Evolutionary conservation across 2,797 vertebrate species (phyloP), one percentile per base, ranked within the genome.

Genomic region (Florisuga fusca): DNA sequence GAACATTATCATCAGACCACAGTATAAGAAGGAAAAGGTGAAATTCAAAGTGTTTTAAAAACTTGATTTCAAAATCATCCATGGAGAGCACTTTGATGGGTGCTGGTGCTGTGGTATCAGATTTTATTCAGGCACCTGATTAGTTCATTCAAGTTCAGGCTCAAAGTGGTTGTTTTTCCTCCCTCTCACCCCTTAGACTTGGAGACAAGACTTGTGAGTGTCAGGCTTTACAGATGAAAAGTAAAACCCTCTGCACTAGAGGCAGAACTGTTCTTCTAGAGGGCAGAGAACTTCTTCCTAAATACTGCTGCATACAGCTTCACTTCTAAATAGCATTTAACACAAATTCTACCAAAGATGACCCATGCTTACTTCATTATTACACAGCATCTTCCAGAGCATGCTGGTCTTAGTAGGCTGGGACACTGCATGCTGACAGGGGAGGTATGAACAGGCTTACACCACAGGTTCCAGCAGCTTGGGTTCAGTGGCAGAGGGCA

Each of bases 321-420:
- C 46, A 46, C 46, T 91, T 69, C 71, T 76, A 34, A 58, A 18
- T 29, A 80, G 62, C 25, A 43, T 68, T 90, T 53, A 53, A 68
- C 66, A 53, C 14, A 91, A 77, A 73, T 80, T 87, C 51, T 83
- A 33, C 61, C 75, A 73, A 87, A 84, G 55, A 75, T 83, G 38
- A 89, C 79, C 89, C 75, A 82, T 79, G 93, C 93, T 92, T 89
- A 82, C 45, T 64, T 36, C 38, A 54, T 69, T 89, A 84, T 86
- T 87, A 54, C 51, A 77, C 33, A 79, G 45, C 20, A 45, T 59
- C 45, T 80, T 80, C 79, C 58, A 57, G 68, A 50, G 18, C 41
- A 74, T 1, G 5, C 26, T 87, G 53, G 33, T 92, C n/a, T 74
- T 58, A 58, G 64, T 75, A 79, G 43, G n/a, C n/a, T 71, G 43